phyloP scores from a whole-genome alignment of 2,888 invertebrate species.

The Eristalinus sepulchralis region DNA sequence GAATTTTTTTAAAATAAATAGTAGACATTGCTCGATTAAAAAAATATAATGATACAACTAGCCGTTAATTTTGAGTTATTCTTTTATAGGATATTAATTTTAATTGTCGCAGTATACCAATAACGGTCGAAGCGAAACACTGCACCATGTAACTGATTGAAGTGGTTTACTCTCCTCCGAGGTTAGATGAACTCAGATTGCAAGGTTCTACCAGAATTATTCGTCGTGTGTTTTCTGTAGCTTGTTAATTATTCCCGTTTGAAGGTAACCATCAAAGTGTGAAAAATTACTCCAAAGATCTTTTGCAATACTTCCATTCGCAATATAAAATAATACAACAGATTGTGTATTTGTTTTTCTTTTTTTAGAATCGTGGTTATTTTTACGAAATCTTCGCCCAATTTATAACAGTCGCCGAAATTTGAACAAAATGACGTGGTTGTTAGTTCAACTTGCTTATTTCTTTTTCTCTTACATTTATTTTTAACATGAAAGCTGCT shows the following conservation, averaged over 20 bases:
- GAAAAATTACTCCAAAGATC: conserved; percentile 42
- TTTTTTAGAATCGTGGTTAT: too few relatives aligned
- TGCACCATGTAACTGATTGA: conserved; percentile 15
- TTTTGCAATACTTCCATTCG: neutral
- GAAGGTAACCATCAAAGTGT: conserved; percentile 61
- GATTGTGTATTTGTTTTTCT: neutral
- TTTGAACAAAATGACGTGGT: too few relatives aligned
- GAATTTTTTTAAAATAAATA: too few relatives aligned
- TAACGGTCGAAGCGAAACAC: conserved; percentile 19
- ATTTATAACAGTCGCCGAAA: too few relatives aligned
- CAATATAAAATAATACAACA: neutral
- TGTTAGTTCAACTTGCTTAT: too few relatives aligned
- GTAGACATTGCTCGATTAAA: too few relatives aligned
- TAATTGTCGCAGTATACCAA: neutral
- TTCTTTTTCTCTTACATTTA: too few relatives aligned
- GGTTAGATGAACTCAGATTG: conserved; percentile 53
- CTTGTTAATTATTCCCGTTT: conserved; percentile 44
- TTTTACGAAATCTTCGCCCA: too few relatives aligned
- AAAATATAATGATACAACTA: neutral
- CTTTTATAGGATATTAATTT: neutral
- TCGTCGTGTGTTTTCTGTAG: conserved; percentile 11
- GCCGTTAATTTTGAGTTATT: conserved; percentile 8
- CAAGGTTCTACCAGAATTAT: conserved; percentile 53
- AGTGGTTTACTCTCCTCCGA: conserved; percentile 40
- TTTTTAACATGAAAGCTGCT: too few relatives aligned